These are phyloP conservation scores for Notarius quadriscutis DNA, from an alignment of 2,113 vertebrate species.

Conservation along the genomic window DNA sequence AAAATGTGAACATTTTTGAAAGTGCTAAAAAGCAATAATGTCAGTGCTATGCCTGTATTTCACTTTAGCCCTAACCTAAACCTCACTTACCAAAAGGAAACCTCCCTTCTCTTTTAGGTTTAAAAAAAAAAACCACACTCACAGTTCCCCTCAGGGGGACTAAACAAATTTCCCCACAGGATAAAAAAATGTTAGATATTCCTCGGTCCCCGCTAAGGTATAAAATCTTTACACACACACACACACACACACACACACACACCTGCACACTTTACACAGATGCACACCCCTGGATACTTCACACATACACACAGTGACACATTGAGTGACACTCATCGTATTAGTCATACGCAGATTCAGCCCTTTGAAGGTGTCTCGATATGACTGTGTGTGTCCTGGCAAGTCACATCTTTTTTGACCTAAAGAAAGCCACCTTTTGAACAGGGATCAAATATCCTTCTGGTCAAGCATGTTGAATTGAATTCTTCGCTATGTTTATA, in stretches of 20 bases:
- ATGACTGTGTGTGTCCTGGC: background rate
- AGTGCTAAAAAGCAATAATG: background rate
- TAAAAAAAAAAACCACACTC: background rate
- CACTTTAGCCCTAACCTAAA: background rate
- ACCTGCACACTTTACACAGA: background rate
- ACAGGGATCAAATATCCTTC: no score
- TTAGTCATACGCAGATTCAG: background rate
- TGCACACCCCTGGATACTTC: background rate
- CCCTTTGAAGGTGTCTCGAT: background rate
- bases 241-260: background rate
- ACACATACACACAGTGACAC: background rate
- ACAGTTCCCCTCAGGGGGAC: background rate
- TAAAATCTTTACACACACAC: background rate
- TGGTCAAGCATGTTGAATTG: background rate
- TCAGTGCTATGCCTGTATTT: background rate
- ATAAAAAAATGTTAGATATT: background rate
- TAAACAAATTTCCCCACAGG: background rate
- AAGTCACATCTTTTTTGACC: background rate
- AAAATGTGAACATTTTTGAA: no score
- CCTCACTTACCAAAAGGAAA: background rate
- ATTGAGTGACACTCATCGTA: background rate
- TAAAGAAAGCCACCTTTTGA: background rate
- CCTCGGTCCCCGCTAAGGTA: background rate
- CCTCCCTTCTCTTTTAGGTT: background rate
- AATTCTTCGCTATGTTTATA: background rate